A percentile compares a stretch with the other conserved stretches of the same genome.
These are phyloP conservation scores for Geodia barretti DNA, from an alignment of 37 sponge, comb jelly and placozoan species.

Conservation along the genomic window DNA sequence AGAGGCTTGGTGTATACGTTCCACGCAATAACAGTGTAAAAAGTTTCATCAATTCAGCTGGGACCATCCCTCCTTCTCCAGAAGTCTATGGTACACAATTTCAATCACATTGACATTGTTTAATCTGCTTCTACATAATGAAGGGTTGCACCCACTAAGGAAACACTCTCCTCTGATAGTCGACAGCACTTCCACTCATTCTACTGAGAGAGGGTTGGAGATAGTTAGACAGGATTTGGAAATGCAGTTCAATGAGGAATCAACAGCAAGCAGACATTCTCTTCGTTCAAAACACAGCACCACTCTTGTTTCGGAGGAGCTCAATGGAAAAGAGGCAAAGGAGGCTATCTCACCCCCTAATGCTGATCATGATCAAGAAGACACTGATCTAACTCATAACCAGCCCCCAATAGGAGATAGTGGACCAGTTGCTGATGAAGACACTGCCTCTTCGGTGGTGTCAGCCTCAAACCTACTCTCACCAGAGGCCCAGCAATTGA, in stretches of 20 bases:
- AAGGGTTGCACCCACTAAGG: neutral
- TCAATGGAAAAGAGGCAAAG: too few relatives aligned
- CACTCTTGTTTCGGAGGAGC: too few relatives aligned
- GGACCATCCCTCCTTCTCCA: constrained; percentile 9
- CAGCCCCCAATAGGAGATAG: too few relatives aligned
- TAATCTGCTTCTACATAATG: too few relatives aligned
- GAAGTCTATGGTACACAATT: constrained; percentile 3
- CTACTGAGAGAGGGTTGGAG: neutral
- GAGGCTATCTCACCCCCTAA: too few relatives aligned
- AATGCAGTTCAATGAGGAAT: neutral
- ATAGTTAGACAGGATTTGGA: neutral
- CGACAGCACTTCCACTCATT: neutral
- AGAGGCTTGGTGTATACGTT: constrained; percentile 37
- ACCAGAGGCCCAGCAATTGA: neutral
- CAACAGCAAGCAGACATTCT: neutral
- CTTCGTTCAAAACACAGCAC: too few relatives aligned
- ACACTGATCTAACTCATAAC: too few relatives aligned
- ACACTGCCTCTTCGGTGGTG: too few relatives aligned
- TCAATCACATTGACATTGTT: too few relatives aligned
- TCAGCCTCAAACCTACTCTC: neutral
- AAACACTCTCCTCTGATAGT: neutral
- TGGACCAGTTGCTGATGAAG: too few relatives aligned
- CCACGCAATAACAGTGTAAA: constrained; percentile 1
- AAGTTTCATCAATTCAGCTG: constrained; percentile 26
- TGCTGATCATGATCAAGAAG: too few relatives aligned